Base-by-base conservation (phyloP, 2,888 invertebrate genomes). In the Cephus rjabovi region DNA sequence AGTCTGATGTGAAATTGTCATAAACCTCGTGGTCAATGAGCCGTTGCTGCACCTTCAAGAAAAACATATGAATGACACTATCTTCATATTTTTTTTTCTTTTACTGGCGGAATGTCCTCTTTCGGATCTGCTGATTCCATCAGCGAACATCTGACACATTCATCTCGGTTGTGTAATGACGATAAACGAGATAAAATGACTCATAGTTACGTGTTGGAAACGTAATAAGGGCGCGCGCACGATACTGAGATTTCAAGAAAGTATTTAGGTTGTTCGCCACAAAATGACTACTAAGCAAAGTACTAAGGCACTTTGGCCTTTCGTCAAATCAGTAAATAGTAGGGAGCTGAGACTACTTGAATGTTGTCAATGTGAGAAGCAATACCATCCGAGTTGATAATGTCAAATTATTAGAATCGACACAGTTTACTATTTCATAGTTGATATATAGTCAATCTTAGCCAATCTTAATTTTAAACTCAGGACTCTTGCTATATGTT, bases 81-180 rank as follows among this genome's bases (percentile, higher is more conserved):
- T 31, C 31, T 30, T 34, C 12, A 33, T 71, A n/a, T 71, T 71
- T 71, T 71, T 70, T 71, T 12, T 12, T 31, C 71, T 12, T 12
- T 12, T 31, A 23, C 31, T 31, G 33, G 33, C 71, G 71, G 71
- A 71, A 71, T 71, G 71, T 30, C 15, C 77, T 69, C 30, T 81
- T 78, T 76, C 69, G 79, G 82, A 83, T 85, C 86, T 86, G 82
- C 78, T 77, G 73, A 82, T 84, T 76, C 77, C 83, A 85, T 86
- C 81, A 86, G 77, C 74, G 79, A 71, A 81, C 82, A 82, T 84
- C 78, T 85, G 81, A 86, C 74, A 76, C 78, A 81, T 83, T 79
- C 80, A 83, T 84, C 79, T 81, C 30, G 73, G 73, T 77, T 75
- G 78, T 76, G 78, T 75, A 78, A 78, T 33, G 37, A 34, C 56